These are phyloP conservation scores for Euspilapteryx auroguttella DNA, from an alignment of 2,888 invertebrate species.

Conservation along the genomic window DNA sequence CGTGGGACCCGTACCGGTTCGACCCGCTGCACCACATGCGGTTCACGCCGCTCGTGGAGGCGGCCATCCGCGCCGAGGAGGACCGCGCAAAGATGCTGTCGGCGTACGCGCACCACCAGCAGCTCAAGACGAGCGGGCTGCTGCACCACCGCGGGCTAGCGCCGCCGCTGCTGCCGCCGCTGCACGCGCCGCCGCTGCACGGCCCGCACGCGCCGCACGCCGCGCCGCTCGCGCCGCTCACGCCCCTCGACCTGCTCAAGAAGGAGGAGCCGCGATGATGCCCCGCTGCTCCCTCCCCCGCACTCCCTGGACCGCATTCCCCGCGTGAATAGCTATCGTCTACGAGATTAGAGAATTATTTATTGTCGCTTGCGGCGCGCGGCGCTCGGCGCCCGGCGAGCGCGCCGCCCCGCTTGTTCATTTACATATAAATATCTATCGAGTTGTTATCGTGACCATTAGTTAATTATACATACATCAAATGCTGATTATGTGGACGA, in stretches of 20 bases:
- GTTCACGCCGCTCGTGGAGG: slow-evolving; percentile 79
- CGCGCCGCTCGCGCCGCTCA: slow-evolving; percentile 27
- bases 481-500: slow-evolving; percentile 48
- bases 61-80: slow-evolving; percentile 76
- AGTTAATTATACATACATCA: slow-evolving; percentile 57
- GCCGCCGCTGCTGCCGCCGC: slow-evolving; percentile 40
- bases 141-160: slow-evolving; percentile 51
- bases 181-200: slow-evolving; percentile 49
- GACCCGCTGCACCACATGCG: slow-evolving; percentile 70
- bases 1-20: slow-evolving; percentile 70
- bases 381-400: slow-evolving; percentile 1
- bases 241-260: slow-evolving; percentile 64
- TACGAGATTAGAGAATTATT: slow-evolving; percentile 54
- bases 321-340: slow-evolving; percentile 30
- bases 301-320: slow-evolving; percentile 7
- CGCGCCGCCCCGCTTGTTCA: slow-evolving; percentile 34
- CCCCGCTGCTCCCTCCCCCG: slow-evolving; percentile 21
- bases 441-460: slow-evolving; percentile 60
- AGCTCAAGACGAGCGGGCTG: slow-evolving; percentile 47
- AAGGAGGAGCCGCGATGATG: slow-evolving; percentile 62
- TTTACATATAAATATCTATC: slow-evolving; percentile 58
- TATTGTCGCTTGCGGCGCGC: slow-evolving; percentile 48
- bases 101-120: slow-evolving; percentile 68
- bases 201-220: slow-evolving; percentile 37
- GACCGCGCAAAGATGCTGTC: slow-evolving; percentile 77